Percentiles rank a stretch among this genome's conserved stretches.
phyloP scores from a whole-genome alignment of 2,888 invertebrate species.

The Calliphora vomitoria region DNA sequence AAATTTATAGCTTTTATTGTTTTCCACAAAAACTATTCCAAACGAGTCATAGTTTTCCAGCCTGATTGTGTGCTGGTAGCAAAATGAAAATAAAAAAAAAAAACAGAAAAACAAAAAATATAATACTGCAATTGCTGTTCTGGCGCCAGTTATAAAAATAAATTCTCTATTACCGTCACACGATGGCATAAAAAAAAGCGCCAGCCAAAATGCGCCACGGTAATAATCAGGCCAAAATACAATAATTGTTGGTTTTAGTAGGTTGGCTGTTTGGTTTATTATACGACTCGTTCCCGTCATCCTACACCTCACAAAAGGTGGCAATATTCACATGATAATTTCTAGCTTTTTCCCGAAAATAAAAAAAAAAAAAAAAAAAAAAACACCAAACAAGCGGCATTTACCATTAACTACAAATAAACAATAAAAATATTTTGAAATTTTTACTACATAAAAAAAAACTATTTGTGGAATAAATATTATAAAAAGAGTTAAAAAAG shows the following conservation, averaged over 20 bases:
- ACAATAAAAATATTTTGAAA: background rate
- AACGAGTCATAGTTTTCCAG: constrained; percentile 63
- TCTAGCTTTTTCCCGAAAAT: background rate
- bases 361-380: constrained; percentile 28
- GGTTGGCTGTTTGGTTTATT: constrained; percentile 44
- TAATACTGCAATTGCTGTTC: constrained; percentile 66
- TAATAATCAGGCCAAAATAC: constrained; percentile 69
- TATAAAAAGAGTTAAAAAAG: background rate
- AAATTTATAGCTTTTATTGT: constrained; percentile 10
- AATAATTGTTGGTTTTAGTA: constrained; percentile 62
- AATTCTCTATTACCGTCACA: constrained; percentile 71
- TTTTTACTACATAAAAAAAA: background rate
- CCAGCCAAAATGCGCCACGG: constrained; percentile 64
- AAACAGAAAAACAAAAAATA: constrained; percentile 5
- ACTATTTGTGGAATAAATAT: background rate
- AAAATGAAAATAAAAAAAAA: constrained; percentile 18
- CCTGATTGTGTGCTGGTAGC: constrained; percentile 54
- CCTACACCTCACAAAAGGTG: constrained; percentile 31
- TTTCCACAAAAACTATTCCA: constrained; percentile 28
- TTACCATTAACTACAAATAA: background rate
- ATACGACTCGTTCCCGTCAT: background rate
- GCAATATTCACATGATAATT: constrained; percentile 48
- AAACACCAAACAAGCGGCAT: constrained; percentile 16
- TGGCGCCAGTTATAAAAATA: constrained; percentile 74
- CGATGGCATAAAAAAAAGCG: constrained; percentile 53